phyloP scores from a whole-genome alignment of 2,797 vertebrate genomes.

The Thamnophis elegans region DNA sequence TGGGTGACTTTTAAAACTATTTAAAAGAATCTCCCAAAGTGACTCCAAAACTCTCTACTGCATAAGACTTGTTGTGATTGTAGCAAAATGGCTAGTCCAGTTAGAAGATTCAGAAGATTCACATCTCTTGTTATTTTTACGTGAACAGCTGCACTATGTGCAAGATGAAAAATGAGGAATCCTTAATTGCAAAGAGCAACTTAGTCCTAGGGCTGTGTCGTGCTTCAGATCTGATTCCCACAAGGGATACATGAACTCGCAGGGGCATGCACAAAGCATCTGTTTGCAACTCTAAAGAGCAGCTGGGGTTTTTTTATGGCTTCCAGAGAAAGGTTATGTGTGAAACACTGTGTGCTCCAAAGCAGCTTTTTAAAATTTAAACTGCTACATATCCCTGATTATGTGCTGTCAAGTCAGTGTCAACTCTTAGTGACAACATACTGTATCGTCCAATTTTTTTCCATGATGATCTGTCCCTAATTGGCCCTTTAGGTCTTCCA shows the following conservation, averaged over 20 bases:
- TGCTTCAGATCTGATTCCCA: not conserved
- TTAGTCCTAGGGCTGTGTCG: not conserved
- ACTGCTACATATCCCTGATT: not conserved
- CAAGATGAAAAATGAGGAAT: not conserved
- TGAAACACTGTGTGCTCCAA: not conserved
- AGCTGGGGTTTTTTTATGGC: not conserved
- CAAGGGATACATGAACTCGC: not conserved
- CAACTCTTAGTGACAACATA: not conserved
- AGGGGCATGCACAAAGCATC: not conserved
- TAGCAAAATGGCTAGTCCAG: not conserved
- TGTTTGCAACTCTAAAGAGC: not conserved
- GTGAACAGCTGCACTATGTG: not conserved
- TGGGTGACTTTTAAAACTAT: not conserved
- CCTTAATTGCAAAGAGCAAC: slow-evolving; percentile 1
- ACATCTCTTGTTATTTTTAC: not conserved
- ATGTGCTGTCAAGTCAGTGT: not conserved
- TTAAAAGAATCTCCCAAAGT: not conserved
- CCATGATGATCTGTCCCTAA: not conserved
- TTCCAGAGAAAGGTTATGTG: not conserved
- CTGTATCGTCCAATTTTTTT: not conserved
- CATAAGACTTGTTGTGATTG: not conserved
- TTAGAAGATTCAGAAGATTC: not conserved
- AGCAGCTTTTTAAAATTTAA: not conserved
- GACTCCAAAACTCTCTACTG: not conserved
- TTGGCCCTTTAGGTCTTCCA: not conserved